A percentile compares a stretch with the other conserved stretches of the same genome.
Evolutionary conservation across 2,888 invertebrate genomes (phyloP).

Genomic region (Cheilosia variabilis): DNA sequence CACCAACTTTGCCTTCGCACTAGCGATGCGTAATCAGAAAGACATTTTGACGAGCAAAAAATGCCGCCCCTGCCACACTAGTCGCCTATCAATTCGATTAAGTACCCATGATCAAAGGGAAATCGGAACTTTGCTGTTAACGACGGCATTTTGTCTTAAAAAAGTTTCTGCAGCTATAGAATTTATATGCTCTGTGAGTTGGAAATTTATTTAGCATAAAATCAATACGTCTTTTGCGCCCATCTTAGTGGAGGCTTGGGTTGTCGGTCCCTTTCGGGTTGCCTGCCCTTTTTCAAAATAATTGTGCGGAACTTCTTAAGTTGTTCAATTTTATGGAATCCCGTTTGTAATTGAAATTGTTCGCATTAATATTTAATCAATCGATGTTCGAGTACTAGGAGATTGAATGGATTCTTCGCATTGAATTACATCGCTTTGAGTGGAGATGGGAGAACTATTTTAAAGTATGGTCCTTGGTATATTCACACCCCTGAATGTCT

Average conservation of each 20-base stretch:
- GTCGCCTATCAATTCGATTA: constrained; percentile 33
- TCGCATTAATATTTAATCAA: constrained; percentile 41
- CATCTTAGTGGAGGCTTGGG: neutral
- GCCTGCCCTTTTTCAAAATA: constrained; percentile 32
- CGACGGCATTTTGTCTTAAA: constrained; percentile 39
- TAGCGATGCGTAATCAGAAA: constrained; percentile 20
- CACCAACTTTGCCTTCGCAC: constrained; percentile 16
- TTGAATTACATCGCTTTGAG: constrained; percentile 12
- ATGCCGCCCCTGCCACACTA: neutral
- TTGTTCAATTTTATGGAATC: constrained; percentile 40
- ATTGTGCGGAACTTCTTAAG: constrained; percentile 48
- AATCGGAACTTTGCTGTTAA: constrained; percentile 46
- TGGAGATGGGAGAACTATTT: constrained; percentile 14
- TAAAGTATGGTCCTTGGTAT: constrained; percentile 15
- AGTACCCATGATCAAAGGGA: constrained; percentile 42
- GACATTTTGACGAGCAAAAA: constrained; percentile 23
- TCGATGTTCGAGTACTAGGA: constrained; percentile 29
- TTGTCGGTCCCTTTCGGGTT: constrained; percentile 18
- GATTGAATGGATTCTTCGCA: constrained; percentile 24
- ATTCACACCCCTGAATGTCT: constrained; percentile 13
- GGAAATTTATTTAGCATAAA: constrained; percentile 34
- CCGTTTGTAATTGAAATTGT: constrained; percentile 35
- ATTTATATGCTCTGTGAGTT: constrained; percentile 36
- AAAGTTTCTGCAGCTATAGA: constrained; percentile 33
- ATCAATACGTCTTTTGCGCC: constrained; percentile 22